A percentile compares a stretch with the other conserved stretches of the same genome.
These are phyloP conservation scores for Romanogobio albipinnatus DNA, from an alignment of 2,113 vertebrate genomes.

Conservation along the genomic window DNA sequence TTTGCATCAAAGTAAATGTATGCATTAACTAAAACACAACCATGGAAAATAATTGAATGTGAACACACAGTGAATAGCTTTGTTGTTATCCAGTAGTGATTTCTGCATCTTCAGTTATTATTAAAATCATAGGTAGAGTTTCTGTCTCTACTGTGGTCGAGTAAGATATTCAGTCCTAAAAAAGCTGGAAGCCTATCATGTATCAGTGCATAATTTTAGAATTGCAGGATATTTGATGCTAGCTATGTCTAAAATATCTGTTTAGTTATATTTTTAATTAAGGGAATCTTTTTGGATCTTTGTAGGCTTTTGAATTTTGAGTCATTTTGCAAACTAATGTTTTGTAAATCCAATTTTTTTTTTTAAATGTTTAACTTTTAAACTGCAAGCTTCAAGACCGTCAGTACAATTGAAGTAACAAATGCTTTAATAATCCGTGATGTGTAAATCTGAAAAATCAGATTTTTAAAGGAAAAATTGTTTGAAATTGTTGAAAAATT, in stretches of 20 bases:
- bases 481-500: too few species aligned
- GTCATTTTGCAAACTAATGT: background rate
- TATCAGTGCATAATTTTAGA: background rate
- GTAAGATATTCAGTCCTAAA: background rate
- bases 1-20: background rate
- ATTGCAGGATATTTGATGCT: slow-evolving; percentile 1
- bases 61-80: background rate
- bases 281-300: background rate
- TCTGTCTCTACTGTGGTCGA: background rate
- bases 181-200: background rate
- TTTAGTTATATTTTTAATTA: background rate
- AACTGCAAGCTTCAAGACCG: background rate
- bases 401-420: background rate
- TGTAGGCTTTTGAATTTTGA: background rate
- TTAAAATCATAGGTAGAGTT: background rate
- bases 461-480: too few species aligned
- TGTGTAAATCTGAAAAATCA: background rate
- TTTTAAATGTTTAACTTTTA: too few species aligned
- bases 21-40: background rate
- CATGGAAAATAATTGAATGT: background rate
- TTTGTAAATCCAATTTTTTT: too few species aligned
- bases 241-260: background rate
- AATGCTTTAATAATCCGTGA: background rate
- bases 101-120: background rate
- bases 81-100: background rate